Percentiles rank a stretch among this genome's conserved stretches.
Evolutionary conservation across 23 tunicate species (phyloP).

Genomic region (Ciona savignyi): DNA sequence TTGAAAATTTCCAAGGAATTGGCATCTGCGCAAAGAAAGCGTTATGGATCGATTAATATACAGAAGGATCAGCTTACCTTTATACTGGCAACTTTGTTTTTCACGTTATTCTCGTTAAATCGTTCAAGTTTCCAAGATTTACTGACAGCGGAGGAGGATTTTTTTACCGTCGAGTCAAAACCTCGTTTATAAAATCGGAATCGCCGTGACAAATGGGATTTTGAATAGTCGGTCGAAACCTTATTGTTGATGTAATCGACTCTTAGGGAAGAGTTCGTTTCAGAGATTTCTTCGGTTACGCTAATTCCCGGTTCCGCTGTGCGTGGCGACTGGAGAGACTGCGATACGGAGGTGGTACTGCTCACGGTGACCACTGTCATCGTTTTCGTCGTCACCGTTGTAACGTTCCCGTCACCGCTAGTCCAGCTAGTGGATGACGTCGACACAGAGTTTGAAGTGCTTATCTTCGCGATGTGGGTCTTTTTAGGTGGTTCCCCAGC

Average conservation of each 20-base stretch:
- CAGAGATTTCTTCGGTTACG: too few species aligned
- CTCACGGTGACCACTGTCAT: neutral
- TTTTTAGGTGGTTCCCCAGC: neutral
- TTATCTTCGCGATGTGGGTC: too few species aligned
- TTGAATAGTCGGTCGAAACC: neutral
- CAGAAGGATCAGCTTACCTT: neutral
- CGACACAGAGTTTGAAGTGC: neutral
- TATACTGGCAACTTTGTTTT: too few species aligned
- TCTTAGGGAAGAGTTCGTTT: too few species aligned
- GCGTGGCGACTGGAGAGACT: neutral
- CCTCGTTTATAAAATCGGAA: neutral
- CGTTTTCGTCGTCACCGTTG: too few species aligned
- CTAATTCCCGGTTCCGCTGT: neutral
- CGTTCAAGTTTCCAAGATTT: neutral
- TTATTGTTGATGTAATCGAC: too few species aligned
- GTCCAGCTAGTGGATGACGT: neutral
- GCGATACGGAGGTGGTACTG: neutral
- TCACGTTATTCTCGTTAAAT: neutral
- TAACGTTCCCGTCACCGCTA: too few species aligned
- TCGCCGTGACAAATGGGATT: neutral
- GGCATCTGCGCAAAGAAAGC: too few species aligned
- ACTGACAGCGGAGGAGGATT: neutral
- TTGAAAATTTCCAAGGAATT: constrained; percentile 70
- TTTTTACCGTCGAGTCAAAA: neutral
- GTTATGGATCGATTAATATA: neutral